Evolutionary conservation across 2,888 invertebrate genomes (phyloP).

Genomic region (Rhagonycha lutea): DNA sequence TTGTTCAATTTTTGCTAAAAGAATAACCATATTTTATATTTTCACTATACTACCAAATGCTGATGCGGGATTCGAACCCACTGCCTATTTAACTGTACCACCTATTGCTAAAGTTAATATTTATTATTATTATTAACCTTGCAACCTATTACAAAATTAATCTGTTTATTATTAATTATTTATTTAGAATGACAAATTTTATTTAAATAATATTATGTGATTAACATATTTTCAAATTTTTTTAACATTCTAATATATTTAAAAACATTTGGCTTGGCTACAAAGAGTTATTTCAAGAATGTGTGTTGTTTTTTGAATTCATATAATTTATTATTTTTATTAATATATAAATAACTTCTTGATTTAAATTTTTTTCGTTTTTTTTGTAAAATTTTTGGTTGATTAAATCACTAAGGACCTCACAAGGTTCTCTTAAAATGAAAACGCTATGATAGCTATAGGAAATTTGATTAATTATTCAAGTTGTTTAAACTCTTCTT

Average conservation of each 20-base stretch:
- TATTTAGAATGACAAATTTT: neutral
- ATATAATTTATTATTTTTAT: neutral
- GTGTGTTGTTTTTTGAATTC: neutral
- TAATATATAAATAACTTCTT: neutral
- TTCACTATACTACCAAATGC: too few relatives aligned
- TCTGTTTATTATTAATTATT: neutral
- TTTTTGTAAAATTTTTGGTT: neutral
- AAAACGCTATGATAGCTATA: neutral
- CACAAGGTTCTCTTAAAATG: neutral
- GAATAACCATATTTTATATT: too few relatives aligned
- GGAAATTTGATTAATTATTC: neutral
- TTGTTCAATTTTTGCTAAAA: too few relatives aligned
- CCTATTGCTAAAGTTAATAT: neutral
- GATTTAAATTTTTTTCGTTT: neutral
- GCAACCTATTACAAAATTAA: neutral
- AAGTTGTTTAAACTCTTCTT: neutral
- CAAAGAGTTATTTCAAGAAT: neutral
- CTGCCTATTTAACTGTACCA: too few relatives aligned
- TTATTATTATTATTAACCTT: neutral
- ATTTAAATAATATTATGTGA: neutral
- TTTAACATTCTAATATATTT: neutral
- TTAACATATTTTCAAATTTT: neutral
- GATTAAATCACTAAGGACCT: neutral
- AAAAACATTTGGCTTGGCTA: too few relatives aligned
- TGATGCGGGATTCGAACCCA: neutral